Evolutionary conservation across 1,140 invertebrate genomes (phyloP).

Genomic region (Lepidostoma basale): DNA sequence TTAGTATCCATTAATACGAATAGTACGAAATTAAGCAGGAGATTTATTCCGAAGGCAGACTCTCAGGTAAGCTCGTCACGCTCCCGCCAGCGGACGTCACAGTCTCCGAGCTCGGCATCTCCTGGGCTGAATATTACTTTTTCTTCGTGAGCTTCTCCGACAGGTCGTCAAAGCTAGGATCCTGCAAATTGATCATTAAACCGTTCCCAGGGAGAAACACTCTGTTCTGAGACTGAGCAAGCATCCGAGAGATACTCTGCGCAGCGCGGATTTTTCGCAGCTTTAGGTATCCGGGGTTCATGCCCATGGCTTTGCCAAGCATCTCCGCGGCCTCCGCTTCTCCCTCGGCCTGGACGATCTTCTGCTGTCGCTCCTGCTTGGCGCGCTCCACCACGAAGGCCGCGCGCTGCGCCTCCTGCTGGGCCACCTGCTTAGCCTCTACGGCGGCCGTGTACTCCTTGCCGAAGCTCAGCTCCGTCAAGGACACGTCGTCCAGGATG

Average conservation of each 20-base stretch:
- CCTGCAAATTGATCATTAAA: conserved; percentile 97
- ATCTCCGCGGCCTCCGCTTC: conserved; percentile 98
- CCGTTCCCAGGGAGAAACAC: conserved; percentile 92
- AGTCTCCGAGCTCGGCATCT: conserved; percentile 39
- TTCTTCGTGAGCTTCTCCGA: conserved; percentile 82
- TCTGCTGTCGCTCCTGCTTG: conserved; percentile 97
- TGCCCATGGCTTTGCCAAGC: conserved; percentile 93
- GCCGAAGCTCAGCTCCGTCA: conserved; percentile 98
- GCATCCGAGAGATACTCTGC: conserved; percentile 96
- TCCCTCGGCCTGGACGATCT: conserved; percentile 99
- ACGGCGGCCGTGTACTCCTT: conserved; percentile 99
- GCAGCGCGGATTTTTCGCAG: conserved; percentile 96
- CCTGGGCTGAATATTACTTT: conserved; percentile 67
- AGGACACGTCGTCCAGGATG: conserved; percentile 98
- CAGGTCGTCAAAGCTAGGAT: conserved; percentile 89
- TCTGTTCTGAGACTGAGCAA: conserved; percentile 92
- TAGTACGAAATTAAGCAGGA: conserved; percentile 14
- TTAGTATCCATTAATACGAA: neutral
- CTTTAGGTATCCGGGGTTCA: conserved; percentile 98
- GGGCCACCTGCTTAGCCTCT: conserved; percentile 98
- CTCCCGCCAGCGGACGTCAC: neutral
- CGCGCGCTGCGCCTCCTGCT: conserved; percentile 98
- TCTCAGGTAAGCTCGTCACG: neutral
- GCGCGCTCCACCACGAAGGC: conserved; percentile 98
- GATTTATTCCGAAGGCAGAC: conserved; percentile 6